Evolutionary conservation across 2,888 invertebrate genomes (phyloP).

Genomic region (Scaptodrosophila latifasciaeformis): DNA sequence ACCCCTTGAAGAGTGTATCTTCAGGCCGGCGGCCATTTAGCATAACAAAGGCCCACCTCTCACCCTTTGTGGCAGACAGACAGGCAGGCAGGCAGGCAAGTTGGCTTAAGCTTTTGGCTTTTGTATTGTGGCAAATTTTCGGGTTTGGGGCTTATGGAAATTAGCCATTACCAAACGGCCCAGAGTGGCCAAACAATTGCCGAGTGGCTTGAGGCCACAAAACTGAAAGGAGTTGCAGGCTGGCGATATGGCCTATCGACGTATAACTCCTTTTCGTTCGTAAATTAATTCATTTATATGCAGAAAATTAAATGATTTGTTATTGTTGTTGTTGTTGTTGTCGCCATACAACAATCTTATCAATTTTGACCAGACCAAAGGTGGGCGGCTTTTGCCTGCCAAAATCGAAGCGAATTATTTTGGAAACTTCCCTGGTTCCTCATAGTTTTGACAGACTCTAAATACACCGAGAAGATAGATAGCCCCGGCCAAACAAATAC

Average conservation of each 20-base stretch:
- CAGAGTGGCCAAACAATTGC: slow-evolving; percentile 24
- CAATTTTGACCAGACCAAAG: slow-evolving; percentile 52
- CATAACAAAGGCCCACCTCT: slow-evolving; percentile 68
- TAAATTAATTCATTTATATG: slow-evolving; percentile 73
- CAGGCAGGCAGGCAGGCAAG: too few relatives aligned
- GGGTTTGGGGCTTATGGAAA: slow-evolving; percentile 58
- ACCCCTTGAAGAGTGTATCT: neutral
- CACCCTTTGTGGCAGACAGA: slow-evolving; percentile 40
- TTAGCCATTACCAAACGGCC: slow-evolving; percentile 57
- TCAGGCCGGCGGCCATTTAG: slow-evolving; percentile 35
- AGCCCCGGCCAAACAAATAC: slow-evolving; percentile 54
- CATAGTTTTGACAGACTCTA: too few relatives aligned
- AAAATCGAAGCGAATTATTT: too few relatives aligned
- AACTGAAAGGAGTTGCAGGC: too few relatives aligned
- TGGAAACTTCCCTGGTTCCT: too few relatives aligned
- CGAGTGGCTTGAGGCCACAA: slow-evolving; percentile 27
- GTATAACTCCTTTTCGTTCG: slow-evolving; percentile 31
- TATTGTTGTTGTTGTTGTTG: slow-evolving; percentile 49
- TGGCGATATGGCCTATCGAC: slow-evolving; percentile 15
- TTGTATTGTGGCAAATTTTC: neutral
- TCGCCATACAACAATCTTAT: slow-evolving; percentile 71
- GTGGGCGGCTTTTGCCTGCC: too few relatives aligned
- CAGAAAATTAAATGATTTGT: slow-evolving; percentile 56
- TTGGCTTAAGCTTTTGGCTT: too few relatives aligned
- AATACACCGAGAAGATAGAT: too few relatives aligned